These are phyloP conservation scores for Drosophila repletoides DNA, from an alignment of 1,140 invertebrate species.

Conservation along the genomic window DNA sequence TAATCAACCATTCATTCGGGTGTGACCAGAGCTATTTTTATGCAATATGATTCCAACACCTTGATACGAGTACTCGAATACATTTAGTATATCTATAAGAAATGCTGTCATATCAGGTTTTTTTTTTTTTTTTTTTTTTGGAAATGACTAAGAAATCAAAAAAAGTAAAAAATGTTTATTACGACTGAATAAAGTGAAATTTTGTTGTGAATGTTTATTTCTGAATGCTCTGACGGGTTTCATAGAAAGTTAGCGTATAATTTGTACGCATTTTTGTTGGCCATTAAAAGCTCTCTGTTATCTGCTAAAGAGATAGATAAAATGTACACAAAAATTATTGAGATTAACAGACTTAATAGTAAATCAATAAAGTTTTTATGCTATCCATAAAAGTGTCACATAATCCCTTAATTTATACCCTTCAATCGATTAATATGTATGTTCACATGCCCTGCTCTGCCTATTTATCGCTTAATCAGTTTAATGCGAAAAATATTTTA, in stretches of 20 bases:
- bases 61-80: neutral
- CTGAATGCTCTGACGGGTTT: too few relatives aligned
- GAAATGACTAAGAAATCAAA: neutral
- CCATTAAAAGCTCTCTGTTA: constrained; percentile 1
- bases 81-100: neutral
- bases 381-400: constrained; percentile 55
- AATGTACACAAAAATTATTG: neutral
- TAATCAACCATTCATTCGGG: constrained; percentile 1
- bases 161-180: neutral
- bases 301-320: neutral
- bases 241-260: too few relatives aligned
- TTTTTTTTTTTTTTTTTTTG: too few relatives aligned
- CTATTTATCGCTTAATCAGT: constrained; percentile 70
- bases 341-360: neutral
- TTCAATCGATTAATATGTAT: constrained; percentile 33
- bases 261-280: neutral
- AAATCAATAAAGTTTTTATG: constrained; percentile 58
- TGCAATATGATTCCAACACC: constrained; percentile 23
- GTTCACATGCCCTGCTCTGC: constrained; percentile 34
- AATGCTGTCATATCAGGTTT: constrained; percentile 10
- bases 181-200: too few relatives aligned
- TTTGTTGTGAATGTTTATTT: too few relatives aligned
- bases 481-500: constrained; percentile 48
- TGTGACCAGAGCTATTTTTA: constrained; percentile 2
- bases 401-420: constrained; percentile 50